Evolutionary conservation across 2,888 invertebrate genomes (phyloP).

Genomic region (Buathra laborator): DNA sequence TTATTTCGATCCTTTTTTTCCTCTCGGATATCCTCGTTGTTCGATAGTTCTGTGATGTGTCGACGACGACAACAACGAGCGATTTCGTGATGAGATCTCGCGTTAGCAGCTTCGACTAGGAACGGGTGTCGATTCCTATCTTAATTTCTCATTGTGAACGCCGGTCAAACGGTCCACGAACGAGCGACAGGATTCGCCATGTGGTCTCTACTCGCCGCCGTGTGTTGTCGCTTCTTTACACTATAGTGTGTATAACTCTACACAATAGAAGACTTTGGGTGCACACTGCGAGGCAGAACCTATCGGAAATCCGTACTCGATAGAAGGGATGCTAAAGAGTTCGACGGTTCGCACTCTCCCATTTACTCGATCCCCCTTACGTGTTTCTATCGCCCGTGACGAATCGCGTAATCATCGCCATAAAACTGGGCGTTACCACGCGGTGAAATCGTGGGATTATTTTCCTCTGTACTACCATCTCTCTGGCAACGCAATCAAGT

Average conservation of each 20-base stretch:
- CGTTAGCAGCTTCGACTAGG: constrained; percentile 19
- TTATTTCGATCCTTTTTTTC: constrained; percentile 74
- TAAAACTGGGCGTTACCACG: constrained; percentile 55
- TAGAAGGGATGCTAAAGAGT: constrained; percentile 40
- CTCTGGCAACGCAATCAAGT: constrained; percentile 20
- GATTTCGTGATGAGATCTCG: constrained; percentile 19
- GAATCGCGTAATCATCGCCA: constrained; percentile 59
- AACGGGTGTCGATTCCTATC: constrained; percentile 79
- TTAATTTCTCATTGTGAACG: constrained; percentile 81
- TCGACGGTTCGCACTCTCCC: constrained; percentile 38
- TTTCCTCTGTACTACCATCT: constrained; percentile 22
- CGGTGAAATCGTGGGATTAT: constrained; percentile 59
- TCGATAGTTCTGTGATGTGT: constrained; percentile 56
- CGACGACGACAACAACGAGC: constrained; percentile 62
- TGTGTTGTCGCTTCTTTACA: background rate
- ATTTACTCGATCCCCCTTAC: constrained; percentile 34
- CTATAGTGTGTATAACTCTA: background rate
- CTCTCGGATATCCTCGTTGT: constrained; percentile 31
- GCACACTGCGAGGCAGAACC: background rate
- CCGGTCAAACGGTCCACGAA: constrained; percentile 71
- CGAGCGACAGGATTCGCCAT: constrained; percentile 59
- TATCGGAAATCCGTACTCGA: constrained; percentile 49
- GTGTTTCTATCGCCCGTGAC: constrained; percentile 34
- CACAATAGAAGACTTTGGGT: constrained; percentile 38
- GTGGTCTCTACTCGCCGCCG: constrained; percentile 9